phyloP scores from a whole-genome alignment of 2,797 vertebrate species.

The Acrossocheilus wenchowensis region DNA sequence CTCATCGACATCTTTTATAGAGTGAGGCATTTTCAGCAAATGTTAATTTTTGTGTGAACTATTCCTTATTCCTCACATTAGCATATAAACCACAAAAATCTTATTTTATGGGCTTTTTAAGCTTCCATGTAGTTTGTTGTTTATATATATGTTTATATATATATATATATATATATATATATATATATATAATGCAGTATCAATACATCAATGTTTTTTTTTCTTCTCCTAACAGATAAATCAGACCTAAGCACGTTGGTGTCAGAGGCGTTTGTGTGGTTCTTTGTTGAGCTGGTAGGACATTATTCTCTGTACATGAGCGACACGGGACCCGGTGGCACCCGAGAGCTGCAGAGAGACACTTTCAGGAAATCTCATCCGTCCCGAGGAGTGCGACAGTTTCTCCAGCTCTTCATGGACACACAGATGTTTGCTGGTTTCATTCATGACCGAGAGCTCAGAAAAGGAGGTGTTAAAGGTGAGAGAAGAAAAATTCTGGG shows the following conservation, averaged over 20 bases:
- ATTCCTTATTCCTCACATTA: not conserved
- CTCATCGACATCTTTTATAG: not conserved
- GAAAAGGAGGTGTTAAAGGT: slow-evolving; percentile 88
- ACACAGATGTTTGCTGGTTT: slow-evolving; percentile 99
- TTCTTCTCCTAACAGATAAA: slow-evolving; percentile 58
- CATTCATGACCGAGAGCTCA: slow-evolving; percentile 93
- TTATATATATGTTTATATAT: not conserved
- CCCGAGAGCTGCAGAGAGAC: slow-evolving; percentile 88
- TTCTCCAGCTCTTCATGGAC: slow-evolving; percentile 97
- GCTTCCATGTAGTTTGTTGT: not conserved
- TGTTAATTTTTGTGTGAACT: not conserved
- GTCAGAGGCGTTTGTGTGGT: slow-evolving; percentile 93
- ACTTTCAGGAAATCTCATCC: slow-evolving; percentile 89
- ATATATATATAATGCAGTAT: not conserved
- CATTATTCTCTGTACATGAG: slow-evolving; percentile 93
- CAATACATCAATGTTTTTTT: not conserved
- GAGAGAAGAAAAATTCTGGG: slow-evolving; percentile 52
- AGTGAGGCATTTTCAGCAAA: not conserved
- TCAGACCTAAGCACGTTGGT: slow-evolving; percentile 84
- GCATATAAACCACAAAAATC: not conserved
- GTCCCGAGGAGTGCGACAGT: slow-evolving; percentile 88
- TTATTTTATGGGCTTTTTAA: not conserved
- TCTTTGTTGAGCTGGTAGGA: slow-evolving; percentile 95
- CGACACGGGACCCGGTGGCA: slow-evolving; percentile 79
- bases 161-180: too few species aligned